Base-by-base conservation (phyloP, 2,888 invertebrate genomes). In the Drosophila nr. fundita region DNA sequence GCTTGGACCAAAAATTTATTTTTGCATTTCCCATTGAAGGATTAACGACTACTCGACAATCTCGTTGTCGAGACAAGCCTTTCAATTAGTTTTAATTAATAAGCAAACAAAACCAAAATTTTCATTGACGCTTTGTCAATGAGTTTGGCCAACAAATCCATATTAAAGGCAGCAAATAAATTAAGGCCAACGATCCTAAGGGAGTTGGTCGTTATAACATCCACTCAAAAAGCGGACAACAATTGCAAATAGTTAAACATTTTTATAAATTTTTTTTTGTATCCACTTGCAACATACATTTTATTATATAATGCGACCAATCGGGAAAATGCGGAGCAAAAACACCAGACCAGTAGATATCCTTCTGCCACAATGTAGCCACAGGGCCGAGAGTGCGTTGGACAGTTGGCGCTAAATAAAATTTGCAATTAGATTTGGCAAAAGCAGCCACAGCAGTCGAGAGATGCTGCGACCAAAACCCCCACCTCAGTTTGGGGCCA, bases 21-120 rank as follows among this genome's bases (percentile, higher is more conserved):
- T 70, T 11, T 42, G 52, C 64, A 62, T 65, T 71, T 49, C 55
- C 67, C 65, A 77, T 73, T 83, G 76, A 79, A 81, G 81, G 74
- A 87, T 85, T 79, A 83, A 85, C 85, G 49, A 21, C 71, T 42
- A 57, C 64, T 38, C 63, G 48, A 40, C 38, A 38, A 64, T 45
- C 24, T 38, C 11, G 27, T 15, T 15, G 27, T 34, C 45, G 55
- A 63, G 54, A 60, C 71, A 71, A 84, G 78, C 84, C 79, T 87
- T 87, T 79, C 79, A 81, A 84, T 87, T 87, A 78, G 76, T 87
- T 87, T 87, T 89, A 89, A 89, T 87, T 84, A 89, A 89, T 87
- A 89, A 77, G 73, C 71, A 83, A 87, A 78, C 80, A 73, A 76
- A 81, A 84, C 76, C 76, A 70, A 73, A 72, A 68, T 76, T 80